phyloP scores from a whole-genome alignment of 2,888 invertebrate species.

The Drymonia ruficornis region DNA sequence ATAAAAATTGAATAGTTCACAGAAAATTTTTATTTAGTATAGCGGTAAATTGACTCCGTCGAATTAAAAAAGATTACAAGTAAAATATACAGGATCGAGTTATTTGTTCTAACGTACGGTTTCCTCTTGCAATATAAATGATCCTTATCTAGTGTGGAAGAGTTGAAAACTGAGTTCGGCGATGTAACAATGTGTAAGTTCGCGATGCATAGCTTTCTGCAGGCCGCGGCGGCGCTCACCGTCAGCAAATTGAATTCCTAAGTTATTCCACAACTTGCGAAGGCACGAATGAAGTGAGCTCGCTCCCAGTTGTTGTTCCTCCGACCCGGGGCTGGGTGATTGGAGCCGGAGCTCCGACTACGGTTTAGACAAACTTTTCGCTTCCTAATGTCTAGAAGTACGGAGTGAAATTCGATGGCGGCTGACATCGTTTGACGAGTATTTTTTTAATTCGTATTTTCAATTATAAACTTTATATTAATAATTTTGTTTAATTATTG shows the following conservation, averaged over 20 bases:
- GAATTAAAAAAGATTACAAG: too few species aligned
- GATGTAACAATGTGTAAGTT: slow-evolving; percentile 58
- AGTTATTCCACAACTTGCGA: slow-evolving; percentile 74
- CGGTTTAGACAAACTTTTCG: slow-evolving; percentile 45
- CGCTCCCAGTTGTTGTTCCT: slow-evolving; percentile 70
- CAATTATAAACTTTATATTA: too few species aligned
- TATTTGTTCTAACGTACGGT: not conserved
- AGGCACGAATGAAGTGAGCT: slow-evolving; percentile 74
- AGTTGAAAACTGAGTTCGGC: slow-evolving; percentile 37
- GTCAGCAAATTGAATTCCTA: slow-evolving; percentile 77
- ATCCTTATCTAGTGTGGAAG: slow-evolving; percentile 38
- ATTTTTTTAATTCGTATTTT: not conserved
- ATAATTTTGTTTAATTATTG: too few species aligned
- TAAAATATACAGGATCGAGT: too few species aligned
- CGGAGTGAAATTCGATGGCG: slow-evolving; percentile 21
- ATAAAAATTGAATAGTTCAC: too few species aligned
- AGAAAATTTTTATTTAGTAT: too few species aligned
- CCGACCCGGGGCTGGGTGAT: slow-evolving; percentile 55
- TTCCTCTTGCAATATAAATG: slow-evolving; percentile 32
- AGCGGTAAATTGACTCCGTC: too few species aligned
- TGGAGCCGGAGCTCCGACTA: slow-evolving; percentile 55
- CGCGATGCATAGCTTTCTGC: slow-evolving; percentile 42
- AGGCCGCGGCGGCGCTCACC: slow-evolving; percentile 57
- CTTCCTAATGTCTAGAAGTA: slow-evolving; percentile 32
- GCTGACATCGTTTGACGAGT: slow-evolving; percentile 28